Percentiles rank a stretch among this genome's conserved stretches.
Evolutionary conservation across 2,888 invertebrate genomes (phyloP).

Genomic region (Heliconius ethilla): DNA sequence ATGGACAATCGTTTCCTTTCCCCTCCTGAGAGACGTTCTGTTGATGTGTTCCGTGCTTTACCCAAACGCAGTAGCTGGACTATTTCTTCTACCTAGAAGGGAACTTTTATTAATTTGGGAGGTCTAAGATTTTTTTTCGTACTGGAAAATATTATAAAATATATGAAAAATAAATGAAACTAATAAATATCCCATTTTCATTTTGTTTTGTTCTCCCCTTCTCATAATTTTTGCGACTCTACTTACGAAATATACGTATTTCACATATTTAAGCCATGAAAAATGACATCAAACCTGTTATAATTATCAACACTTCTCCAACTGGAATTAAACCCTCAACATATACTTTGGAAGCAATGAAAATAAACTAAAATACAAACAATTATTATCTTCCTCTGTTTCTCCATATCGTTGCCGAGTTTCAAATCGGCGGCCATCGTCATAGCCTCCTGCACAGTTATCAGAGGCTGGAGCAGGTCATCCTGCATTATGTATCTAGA

Average conservation of each 20-base stretch:
- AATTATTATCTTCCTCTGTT: constrained; percentile 84
- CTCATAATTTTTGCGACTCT: no score
- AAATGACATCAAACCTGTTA: no score
- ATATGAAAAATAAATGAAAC: no score
- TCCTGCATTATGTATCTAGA: constrained; percentile 98
- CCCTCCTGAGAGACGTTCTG: constrained; percentile 92
- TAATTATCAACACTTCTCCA: no score
- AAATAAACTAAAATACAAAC: constrained; percentile 78
- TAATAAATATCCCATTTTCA: no score
- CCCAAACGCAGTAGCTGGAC: constrained; percentile 89
- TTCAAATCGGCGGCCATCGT: constrained; percentile 94
- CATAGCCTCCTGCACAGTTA: constrained; percentile 95
- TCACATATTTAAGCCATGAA: no score
- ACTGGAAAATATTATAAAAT: not conserved
- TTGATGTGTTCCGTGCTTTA: constrained; percentile 87
- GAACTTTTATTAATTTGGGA: not conserved
- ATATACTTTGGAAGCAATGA: not conserved
- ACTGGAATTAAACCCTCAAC: not conserved
- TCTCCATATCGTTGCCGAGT: constrained; percentile 85
- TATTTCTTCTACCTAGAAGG: constrained; percentile 84
- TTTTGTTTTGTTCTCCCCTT: no score
- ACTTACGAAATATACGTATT: no score
- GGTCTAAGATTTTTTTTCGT: not conserved
- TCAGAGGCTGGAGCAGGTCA: constrained; percentile 91
- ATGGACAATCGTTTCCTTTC: constrained; percentile 96